phyloP scores from a whole-genome alignment of 2,888 invertebrate species.

The Bellardia bayeri region DNA sequence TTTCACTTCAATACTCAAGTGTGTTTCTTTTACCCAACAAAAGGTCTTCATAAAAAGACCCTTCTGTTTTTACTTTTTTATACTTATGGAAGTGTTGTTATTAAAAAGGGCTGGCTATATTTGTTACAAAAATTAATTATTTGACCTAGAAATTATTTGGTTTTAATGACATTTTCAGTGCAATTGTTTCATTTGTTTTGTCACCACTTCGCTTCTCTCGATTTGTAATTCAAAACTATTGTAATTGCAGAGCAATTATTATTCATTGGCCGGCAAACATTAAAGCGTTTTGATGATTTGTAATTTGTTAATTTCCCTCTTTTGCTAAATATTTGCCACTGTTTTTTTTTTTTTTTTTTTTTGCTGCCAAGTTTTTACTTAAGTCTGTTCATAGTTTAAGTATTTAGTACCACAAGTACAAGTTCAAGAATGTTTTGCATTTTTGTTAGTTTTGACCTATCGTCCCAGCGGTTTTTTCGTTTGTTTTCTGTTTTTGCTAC shows the following conservation, averaged over 20 bases:
- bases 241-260: not conserved
- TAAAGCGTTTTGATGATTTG: conserved; percentile 24
- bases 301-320: conserved; percentile 33
- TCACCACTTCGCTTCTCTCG: not conserved
- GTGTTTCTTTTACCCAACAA: conserved; percentile 14
- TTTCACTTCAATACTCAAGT: conserved; percentile 49
- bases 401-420: conserved; percentile 25
- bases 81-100: no score
- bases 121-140: conserved; percentile 15
- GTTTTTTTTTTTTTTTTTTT: conserved; percentile 1
- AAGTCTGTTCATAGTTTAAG: conserved; percentile 23
- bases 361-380: not conserved
- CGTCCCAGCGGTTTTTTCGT: not conserved
- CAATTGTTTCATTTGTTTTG: conserved; percentile 1
- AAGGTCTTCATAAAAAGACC: not conserved
- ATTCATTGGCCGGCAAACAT: conserved; percentile 11
- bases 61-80: no score
- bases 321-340: conserved; percentile 14
- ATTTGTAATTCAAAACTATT: conserved; percentile 26
- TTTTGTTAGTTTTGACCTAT: conserved; percentile 15
- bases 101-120: no score
- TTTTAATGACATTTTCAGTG: not conserved
- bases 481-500: not conserved
- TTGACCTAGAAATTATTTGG: conserved; percentile 45
- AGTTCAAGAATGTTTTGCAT: conserved; percentile 8